These are phyloP conservation scores for Pycnomerus fuliginosus DNA, from an alignment of 2,888 invertebrate species.

Conservation along the genomic window DNA sequence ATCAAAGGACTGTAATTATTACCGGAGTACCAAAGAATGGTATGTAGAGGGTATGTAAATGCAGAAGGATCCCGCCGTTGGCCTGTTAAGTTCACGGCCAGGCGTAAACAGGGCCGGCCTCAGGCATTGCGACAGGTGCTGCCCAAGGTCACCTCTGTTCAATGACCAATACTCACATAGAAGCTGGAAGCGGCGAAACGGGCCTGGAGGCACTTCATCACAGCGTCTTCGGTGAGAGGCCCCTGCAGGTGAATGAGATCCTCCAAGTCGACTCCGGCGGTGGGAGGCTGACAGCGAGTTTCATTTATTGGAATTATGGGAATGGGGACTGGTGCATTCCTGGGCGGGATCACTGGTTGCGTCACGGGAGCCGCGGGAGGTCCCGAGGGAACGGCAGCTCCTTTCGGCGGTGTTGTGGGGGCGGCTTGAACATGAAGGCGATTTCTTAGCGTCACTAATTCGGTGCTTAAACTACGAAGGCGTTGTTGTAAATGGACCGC, in stretches of 20 bases:
- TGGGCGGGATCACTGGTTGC: slow-evolving; percentile 51
- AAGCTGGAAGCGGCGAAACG: slow-evolving; percentile 84
- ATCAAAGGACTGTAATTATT: too few species aligned
- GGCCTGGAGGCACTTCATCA: slow-evolving; percentile 87
- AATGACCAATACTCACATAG: slow-evolving; percentile 68
- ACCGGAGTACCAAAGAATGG: neutral
- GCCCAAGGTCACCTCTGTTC: slow-evolving; percentile 45
- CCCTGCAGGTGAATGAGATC: slow-evolving; percentile 91
- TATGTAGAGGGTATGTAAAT: slow-evolving; percentile 32
- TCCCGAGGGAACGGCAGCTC: slow-evolving; percentile 47
- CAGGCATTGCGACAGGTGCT: slow-evolving; percentile 32
- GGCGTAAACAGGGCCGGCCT: slow-evolving; percentile 40
- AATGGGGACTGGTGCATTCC: slow-evolving; percentile 28
- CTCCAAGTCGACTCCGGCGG: slow-evolving; percentile 63
- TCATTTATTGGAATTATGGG: slow-evolving; percentile 27
- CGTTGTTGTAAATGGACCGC: slow-evolving; percentile 91
- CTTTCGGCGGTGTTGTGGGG: slow-evolving; percentile 52
- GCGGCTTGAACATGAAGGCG: slow-evolving; percentile 77
- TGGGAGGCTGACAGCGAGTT: slow-evolving; percentile 30
- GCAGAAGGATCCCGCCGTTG: slow-evolving; percentile 33
- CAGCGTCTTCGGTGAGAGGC: slow-evolving; percentile 91
- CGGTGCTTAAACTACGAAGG: slow-evolving; percentile 85
- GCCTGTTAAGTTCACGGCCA: slow-evolving; percentile 45
- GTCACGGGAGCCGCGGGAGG: slow-evolving; percentile 51
- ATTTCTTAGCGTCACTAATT: slow-evolving; percentile 88